phyloP scores from a whole-genome alignment of 2,888 invertebrate species.

The Machimus rusticus region DNA sequence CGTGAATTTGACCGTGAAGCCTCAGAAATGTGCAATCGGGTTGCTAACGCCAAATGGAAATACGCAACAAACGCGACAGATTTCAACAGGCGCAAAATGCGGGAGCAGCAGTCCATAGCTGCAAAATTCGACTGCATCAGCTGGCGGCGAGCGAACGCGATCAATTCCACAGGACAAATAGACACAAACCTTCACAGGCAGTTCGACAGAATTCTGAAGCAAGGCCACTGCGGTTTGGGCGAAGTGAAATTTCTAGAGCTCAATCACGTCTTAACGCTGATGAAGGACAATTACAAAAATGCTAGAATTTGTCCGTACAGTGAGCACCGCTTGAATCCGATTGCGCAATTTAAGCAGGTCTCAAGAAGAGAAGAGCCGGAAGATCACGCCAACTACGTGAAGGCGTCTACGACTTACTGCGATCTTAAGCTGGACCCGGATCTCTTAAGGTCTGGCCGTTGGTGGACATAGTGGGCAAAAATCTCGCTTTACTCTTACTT shows the following conservation, averaged over 20 bases:
- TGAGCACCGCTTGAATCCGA: constrained; percentile 53
- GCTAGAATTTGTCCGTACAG: constrained; percentile 75
- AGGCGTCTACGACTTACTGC: constrained; percentile 64
- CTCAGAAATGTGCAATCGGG: constrained; percentile 74
- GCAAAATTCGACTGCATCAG: constrained; percentile 78
- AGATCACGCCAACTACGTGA: constrained; percentile 46
- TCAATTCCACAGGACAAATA: constrained; percentile 68
- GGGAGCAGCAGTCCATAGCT: constrained; percentile 74
- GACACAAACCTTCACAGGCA: constrained; percentile 74
- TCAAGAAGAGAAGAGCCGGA: not conserved
- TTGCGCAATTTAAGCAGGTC: not conserved
- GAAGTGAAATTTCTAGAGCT: constrained; percentile 75
- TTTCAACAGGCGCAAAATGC: constrained; percentile 73
- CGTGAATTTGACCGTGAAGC: constrained; percentile 78
- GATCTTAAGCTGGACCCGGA: constrained; percentile 71
- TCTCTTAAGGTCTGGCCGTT: constrained; percentile 62
- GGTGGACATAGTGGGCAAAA: not conserved
- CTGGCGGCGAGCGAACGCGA: constrained; percentile 73
- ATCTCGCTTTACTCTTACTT: not conserved
- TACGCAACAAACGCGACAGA: constrained; percentile 82
- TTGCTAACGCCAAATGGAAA: constrained; percentile 76
- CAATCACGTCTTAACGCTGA: constrained; percentile 75
- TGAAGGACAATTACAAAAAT: constrained; percentile 80
- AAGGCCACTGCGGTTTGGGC: constrained; percentile 76
- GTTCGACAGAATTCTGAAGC: constrained; percentile 73